phyloP scores from a whole-genome alignment of 2,888 invertebrate genomes.

The Coenonympha glycerion region DNA sequence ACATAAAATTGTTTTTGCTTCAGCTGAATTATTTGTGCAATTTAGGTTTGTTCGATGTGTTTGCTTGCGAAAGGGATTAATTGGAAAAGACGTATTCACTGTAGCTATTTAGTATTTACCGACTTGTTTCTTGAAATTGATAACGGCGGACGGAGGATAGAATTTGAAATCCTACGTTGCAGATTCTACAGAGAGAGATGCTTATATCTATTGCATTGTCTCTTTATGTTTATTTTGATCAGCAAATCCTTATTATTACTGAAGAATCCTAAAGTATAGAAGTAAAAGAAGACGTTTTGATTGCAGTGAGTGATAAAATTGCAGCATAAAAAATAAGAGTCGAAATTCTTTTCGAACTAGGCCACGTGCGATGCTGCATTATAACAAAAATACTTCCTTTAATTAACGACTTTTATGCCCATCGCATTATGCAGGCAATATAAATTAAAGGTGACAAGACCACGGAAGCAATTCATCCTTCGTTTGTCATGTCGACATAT shows the following conservation, averaged over 20 bases:
- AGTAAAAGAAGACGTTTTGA: background rate
- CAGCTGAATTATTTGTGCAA: background rate
- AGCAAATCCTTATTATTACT: too few relatives aligned
- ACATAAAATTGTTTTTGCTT: background rate
- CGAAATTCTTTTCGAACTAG: background rate
- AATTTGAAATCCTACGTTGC: too few relatives aligned
- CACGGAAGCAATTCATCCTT: background rate
- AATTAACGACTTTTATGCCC: background rate
- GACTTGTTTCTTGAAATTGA: background rate
- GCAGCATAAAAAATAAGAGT: background rate
- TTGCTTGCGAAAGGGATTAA: background rate
- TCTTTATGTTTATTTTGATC: too few relatives aligned
- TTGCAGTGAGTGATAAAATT: background rate
- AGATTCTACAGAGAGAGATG: too few relatives aligned
- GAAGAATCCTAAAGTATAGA: background rate
- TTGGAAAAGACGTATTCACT: background rate
- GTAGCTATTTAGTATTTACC: background rate
- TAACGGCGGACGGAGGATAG: too few relatives aligned
- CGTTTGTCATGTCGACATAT: background rate
- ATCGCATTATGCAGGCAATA: background rate
- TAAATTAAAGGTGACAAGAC: background rate
- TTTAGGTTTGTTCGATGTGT: background rate
- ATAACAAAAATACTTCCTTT: background rate
- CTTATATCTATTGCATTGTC: too few relatives aligned
- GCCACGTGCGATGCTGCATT: background rate